Percentiles rank a stretch among this genome's conserved stretches.
These are phyloP conservation scores for Sitophilus oryzae DNA, from an alignment of 1,140 invertebrate genomes.

Conservation along the genomic window DNA sequence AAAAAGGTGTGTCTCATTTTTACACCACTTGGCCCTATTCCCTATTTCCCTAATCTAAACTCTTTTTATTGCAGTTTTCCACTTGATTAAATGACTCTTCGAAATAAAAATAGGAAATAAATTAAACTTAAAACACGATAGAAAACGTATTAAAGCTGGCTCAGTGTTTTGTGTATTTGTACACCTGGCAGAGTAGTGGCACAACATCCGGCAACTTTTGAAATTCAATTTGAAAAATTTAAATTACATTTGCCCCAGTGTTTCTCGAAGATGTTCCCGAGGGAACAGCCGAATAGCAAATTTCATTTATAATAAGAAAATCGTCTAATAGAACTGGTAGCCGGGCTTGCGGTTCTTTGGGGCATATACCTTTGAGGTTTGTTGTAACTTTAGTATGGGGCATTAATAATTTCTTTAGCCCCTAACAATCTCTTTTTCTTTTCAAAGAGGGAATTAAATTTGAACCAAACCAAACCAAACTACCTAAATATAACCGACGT, in stretches of 20 bases:
- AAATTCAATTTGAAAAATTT: conserved; percentile 31
- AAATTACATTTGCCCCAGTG: conserved; percentile 29
- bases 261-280: conserved; percentile 11
- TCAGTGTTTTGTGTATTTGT: neutral
- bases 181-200: conserved; percentile 11
- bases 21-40: conserved; percentile 16
- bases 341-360: neutral
- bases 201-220: conserved; percentile 27
- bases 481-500: no score
- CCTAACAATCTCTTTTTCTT: no score
- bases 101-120: neutral
- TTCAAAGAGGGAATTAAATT: no score
- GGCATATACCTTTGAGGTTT: neutral
- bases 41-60: conserved; percentile 20
- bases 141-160: neutral
- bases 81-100: no score
- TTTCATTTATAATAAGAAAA: conserved; percentile 28
- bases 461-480: no score
- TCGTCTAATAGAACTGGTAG: conserved; percentile 20
- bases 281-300: conserved; percentile 24
- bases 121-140: neutral
- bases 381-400: neutral
- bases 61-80: no score
- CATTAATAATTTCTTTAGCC: neutral
- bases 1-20: conserved; percentile 20